Evolutionary conservation across 2,113 vertebrate genomes (phyloP), one percentile per base, ranked within the genome.

Genomic region (Drymodes brunneopygia): DNA sequence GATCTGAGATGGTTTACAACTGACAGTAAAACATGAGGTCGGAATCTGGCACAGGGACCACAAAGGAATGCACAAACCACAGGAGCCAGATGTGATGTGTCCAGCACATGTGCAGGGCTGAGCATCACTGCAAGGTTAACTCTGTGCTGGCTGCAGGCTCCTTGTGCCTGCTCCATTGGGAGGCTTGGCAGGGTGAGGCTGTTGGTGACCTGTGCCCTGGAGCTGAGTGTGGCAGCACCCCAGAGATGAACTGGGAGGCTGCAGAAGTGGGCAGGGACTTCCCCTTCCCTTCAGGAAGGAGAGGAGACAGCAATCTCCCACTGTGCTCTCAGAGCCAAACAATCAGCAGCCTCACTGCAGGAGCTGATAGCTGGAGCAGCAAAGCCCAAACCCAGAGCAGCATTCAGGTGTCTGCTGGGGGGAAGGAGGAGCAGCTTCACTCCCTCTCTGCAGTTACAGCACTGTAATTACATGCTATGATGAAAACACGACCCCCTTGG

Each of bases 291-390:
- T 33, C 2, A 40, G 54, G 33, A 62, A 83, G 44, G 48, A 57
- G 12, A 81, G 50, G 45, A 73, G 42, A 16, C 56, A 50, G 45
- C 15, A 24, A 27, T 23, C 4, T 29, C 64, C 38, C 42, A 13
- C 48, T 35, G 44, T 16, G 80, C 48, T 91, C 69, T 48, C 66
- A 7, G 56, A 45, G 69, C 20, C 71, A 58, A 18, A 29, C 31
- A 42, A 7, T 15, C 47, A 19, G 33, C 0, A 0, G 29, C 27
- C 65, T 11, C 54, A 1, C 0, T 6, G 54, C 2, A 11, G 75
- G 75, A 83, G 9, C 15, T 10, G 50, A 50, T 0, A 1, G 44
- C 58, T 48, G 36, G 25, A 57, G 24, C 0, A n/a, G 56, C n/a
- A 89, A 51, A 93, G n/a, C 25, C 23, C 60, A 81, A 66, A 61